Percentiles rank a stretch among this genome's conserved stretches.
These are phyloP conservation scores for Cheirogaleus major DNA, from an alignment of 2,797 vertebrate species.

Conservation along the genomic window DNA sequence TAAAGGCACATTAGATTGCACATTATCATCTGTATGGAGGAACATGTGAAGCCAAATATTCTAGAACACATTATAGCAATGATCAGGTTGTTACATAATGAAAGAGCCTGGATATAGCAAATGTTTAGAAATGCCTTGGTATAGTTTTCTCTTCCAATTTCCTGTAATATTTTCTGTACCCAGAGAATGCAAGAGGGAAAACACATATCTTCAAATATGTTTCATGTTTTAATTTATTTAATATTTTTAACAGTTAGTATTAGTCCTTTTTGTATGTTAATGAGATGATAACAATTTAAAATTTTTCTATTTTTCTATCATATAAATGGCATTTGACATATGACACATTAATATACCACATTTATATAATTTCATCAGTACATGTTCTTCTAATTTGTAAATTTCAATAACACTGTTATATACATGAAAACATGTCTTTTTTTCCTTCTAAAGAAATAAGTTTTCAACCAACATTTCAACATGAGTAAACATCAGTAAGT, in stretches of 20 bases:
- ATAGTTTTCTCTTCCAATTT: background rate
- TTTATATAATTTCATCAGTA: background rate
- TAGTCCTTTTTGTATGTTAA: background rate
- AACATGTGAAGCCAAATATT: background rate
- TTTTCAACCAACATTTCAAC: constrained; percentile 29
- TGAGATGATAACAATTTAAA: background rate
- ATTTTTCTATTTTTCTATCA: background rate
- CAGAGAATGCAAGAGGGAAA: background rate
- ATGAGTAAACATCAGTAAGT: background rate
- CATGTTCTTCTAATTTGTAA: background rate
- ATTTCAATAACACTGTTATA: background rate
- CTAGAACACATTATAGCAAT: background rate
- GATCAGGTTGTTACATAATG: background rate
- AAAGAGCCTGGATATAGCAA: background rate
- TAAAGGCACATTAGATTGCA: background rate
- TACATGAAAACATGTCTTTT: background rate
- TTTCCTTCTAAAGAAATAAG: background rate
- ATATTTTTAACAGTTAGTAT: background rate
- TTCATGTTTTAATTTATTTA: background rate
- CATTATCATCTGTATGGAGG: background rate
- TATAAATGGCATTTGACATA: background rate
- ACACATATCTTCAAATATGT: background rate
- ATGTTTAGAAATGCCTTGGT: background rate
- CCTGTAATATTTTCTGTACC: background rate
- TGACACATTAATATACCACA: background rate